Evolutionary conservation across 1,140 invertebrate genomes (phyloP).

Genomic region (Laodelphax striatellus): DNA sequence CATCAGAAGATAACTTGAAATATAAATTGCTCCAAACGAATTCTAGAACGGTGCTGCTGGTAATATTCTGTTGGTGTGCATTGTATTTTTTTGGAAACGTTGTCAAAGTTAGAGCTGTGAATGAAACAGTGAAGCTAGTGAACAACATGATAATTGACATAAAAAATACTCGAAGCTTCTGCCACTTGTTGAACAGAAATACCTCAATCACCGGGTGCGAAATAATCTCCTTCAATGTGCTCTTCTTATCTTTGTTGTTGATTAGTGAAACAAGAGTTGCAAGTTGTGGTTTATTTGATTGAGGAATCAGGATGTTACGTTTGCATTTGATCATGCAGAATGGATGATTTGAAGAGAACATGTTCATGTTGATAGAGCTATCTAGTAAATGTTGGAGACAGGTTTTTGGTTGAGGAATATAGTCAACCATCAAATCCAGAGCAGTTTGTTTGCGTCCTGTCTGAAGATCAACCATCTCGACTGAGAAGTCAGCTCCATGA

Average conservation of each 20-base stretch:
- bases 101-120: conserved; percentile 22
- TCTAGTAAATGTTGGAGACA: conserved; percentile 39
- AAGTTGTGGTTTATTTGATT: conserved; percentile 28
- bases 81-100: not conserved
- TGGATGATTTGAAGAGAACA: conserved; percentile 32
- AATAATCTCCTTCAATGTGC: conserved; percentile 30
- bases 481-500: conserved; percentile 44
- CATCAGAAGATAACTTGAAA: not conserved
- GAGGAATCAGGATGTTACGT: conserved; percentile 35
- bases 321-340: conserved; percentile 35
- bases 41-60: too few relatives aligned
- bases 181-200: conserved; percentile 37
- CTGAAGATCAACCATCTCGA: conserved; percentile 34
- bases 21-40: not conserved
- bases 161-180: conserved; percentile 32
- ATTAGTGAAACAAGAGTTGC: conserved; percentile 38
- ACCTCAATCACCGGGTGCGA: conserved; percentile 35
- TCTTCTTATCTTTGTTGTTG: conserved; percentile 31
- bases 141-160: conserved; percentile 31
- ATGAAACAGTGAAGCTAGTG: conserved; percentile 28
- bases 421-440: conserved; percentile 36
- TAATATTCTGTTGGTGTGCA: not conserved
- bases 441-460: conserved; percentile 33
- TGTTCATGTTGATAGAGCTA: conserved; percentile 33
- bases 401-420: conserved; percentile 36